These are phyloP conservation scores for Osmerus mordax DNA, from an alignment of 2,113 vertebrate genomes.

Conservation along the genomic window DNA sequence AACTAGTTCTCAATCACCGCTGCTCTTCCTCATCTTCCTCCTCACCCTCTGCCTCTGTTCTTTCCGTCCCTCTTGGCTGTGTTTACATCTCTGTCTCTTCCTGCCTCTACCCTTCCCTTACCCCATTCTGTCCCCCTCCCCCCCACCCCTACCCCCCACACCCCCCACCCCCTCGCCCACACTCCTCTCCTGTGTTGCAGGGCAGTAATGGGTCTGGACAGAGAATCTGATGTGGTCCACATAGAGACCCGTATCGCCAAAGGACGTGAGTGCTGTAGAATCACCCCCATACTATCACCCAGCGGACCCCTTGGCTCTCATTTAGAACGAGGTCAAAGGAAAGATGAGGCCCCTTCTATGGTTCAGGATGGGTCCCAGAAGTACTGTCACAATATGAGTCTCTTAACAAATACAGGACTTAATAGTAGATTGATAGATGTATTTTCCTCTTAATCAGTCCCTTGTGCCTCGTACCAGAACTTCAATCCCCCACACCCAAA, in stretches of 20 bases:
- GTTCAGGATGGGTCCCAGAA: conserved; percentile 57
- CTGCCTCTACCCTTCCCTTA: conserved; percentile 25
- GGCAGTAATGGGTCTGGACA: conserved; percentile 89
- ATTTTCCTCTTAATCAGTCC: conserved; percentile 56
- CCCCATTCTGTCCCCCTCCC: conserved; percentile 29
- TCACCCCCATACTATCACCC: conserved; percentile 40
- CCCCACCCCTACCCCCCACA: conserved; percentile 38
- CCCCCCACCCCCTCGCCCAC: conserved; percentile 38
- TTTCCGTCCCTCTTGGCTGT: background rate
- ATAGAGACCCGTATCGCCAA: conserved; percentile 87
- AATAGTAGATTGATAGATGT: conserved; percentile 63
- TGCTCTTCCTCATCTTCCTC: background rate
- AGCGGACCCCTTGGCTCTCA: conserved; percentile 57
- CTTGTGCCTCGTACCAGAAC: conserved; percentile 47
- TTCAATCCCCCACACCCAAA: conserved; percentile 40
- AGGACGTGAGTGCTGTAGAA: conserved; percentile 83
- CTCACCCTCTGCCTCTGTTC: background rate
- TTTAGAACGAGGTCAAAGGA: conserved; percentile 63
- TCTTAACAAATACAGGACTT: conserved; percentile 51
- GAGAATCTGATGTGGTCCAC: conserved; percentile 91
- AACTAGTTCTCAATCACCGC: conserved; percentile 3
- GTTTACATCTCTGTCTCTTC: conserved; percentile 7
- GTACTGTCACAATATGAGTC: conserved; percentile 58
- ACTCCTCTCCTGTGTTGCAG: conserved; percentile 64
- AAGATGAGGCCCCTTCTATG: conserved; percentile 56